Evolutionary conservation across 2,888 invertebrate genomes (phyloP).

Genomic region (Patella caerulea): DNA sequence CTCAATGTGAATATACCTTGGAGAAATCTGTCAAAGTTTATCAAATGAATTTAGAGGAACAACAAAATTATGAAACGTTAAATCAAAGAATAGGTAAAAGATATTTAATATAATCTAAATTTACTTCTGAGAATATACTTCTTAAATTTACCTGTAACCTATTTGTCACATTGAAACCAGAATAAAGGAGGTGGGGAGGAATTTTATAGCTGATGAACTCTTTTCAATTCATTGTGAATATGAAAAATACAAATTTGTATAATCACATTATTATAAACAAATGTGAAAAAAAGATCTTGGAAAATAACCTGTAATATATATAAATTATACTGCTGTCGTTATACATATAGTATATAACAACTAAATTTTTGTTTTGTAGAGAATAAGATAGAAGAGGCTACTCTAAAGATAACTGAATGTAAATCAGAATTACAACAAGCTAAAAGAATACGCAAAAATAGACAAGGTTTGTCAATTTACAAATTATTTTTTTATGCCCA

Average conservation of each 20-base stretch:
- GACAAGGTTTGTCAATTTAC: constrained; percentile 71
- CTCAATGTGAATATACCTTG: constrained; percentile 90
- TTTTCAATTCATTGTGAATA: too few species aligned
- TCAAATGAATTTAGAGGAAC: constrained; percentile 86
- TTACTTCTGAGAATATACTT: neutral
- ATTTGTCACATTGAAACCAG: neutral
- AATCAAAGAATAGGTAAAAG: constrained; percentile 78
- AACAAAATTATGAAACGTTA: constrained; percentile 85
- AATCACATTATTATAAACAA: too few species aligned
- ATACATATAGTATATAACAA: too few species aligned
- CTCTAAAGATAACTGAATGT: constrained; percentile 84
- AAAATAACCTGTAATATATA: too few species aligned
- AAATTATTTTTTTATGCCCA: too few species aligned
- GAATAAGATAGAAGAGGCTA: constrained; percentile 84
- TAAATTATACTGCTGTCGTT: too few species aligned
- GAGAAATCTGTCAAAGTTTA: constrained; percentile 85
- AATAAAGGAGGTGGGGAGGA: too few species aligned
- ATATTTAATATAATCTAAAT: constrained; percentile 1
- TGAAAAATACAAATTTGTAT: too few species aligned
- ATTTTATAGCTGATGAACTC: too few species aligned
- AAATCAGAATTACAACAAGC: constrained; percentile 86
- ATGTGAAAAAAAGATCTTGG: too few species aligned
- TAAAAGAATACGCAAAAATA: constrained; percentile 88
- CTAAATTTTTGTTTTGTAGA: constrained; percentile 71
- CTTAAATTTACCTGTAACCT: constrained; percentile 8